Conservation (phyloP, 2,797 vertebrate species). For the Hozukius guyotensis region DNA sequence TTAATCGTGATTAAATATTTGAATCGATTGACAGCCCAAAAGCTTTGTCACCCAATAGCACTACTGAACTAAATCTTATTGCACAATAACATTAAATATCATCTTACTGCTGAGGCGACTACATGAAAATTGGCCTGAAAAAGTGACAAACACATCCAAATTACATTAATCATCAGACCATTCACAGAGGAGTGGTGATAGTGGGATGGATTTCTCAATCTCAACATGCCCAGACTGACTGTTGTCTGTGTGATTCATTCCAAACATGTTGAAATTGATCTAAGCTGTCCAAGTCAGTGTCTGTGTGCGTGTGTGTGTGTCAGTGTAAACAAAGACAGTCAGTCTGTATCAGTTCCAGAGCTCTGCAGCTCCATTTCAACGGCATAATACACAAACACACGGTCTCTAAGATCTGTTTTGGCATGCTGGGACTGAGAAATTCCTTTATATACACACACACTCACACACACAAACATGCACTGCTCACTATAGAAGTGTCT, state of each 20-base stretch:
- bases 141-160: slow-evolving; percentile 12
- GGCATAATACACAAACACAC: slow-evolving; percentile 38
- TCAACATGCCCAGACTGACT: slow-evolving; percentile 56
- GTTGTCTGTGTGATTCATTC: slow-evolving; percentile 42
- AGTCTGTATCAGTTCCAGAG: slow-evolving; percentile 49
- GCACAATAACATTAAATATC: background rate
- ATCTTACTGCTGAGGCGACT: background rate
- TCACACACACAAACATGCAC: background rate
- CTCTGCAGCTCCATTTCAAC: slow-evolving; percentile 55
- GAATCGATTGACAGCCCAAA: background rate
- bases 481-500: background rate
- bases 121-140: background rate
- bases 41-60: background rate
- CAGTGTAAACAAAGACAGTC: slow-evolving; percentile 43
- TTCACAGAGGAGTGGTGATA: slow-evolving; percentile 1
- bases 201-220: slow-evolving; percentile 56
- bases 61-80: background rate
- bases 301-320: background rate
- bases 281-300: slow-evolving; percentile 24
- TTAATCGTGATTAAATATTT: no score
- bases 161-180: slow-evolving; percentile 23
- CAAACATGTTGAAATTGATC: slow-evolving; percentile 54
- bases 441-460: background rate
- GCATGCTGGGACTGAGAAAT: slow-evolving; percentile 36
- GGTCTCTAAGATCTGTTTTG: slow-evolving; percentile 42